Evolutionary conservation across 2,113 vertebrate species (phyloP), one percentile per base, ranked within the genome.

Genomic region (Engraulis encrasicolus): DNA sequence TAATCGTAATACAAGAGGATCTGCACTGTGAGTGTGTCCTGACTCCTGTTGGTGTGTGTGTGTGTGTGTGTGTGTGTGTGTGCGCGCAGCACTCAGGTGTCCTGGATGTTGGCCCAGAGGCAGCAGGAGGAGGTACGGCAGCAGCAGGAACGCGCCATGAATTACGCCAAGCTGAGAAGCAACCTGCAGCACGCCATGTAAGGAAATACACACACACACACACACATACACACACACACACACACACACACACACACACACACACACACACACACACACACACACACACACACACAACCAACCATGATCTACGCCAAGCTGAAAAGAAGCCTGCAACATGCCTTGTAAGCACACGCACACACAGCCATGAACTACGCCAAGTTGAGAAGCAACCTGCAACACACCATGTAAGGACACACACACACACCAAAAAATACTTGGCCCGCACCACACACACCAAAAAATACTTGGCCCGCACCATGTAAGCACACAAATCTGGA

Each of bases 91-190:
- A 98, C 97, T 92, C 98, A 99, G 96, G 98, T 99, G 94, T 97
- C 98, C 95, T 99, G 98, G 98, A 99, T 99, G 97, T 95, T 99
- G 93, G 97, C 98, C 89, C 98, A 99, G 94, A 97, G 98, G 92
- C 98, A 99, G 93, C 98, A 99, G 89, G 98, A 99, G 91, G 98
- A 99, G 95, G 97, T 95, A 82, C 96, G 97, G 89, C 98, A 99
- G 87, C 98, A 99, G 81, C 98, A 99, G 93, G 98, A 99, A 93
- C 96, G 98, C 95, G 97, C 97, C 87, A 96, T 99, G 96, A 99
- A 98, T 93, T 99, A 98, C 86, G 97, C 97, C 93, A 99, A 99
- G 95, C 97, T 99, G 96, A 97, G 97, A 95, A 97, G 95, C 93
- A 99, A 99, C 94, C 95, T 99, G 94, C 98, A 99, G 90, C 97